phyloP scores from a whole-genome alignment of 2,797 vertebrate species.

The Catamblyrhynchus diadema region DNA sequence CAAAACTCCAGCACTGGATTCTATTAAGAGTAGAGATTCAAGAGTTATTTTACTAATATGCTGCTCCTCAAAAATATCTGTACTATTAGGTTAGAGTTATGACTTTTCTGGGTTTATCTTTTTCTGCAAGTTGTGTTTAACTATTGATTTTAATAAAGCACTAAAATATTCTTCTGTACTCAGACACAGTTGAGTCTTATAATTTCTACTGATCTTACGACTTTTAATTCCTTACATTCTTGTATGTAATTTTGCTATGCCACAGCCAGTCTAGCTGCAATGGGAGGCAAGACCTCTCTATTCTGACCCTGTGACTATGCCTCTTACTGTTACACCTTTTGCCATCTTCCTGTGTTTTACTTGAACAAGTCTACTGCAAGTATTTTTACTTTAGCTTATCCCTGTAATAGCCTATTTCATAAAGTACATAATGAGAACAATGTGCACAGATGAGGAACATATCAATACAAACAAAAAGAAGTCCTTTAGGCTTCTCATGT shows the following conservation, averaged over 20 bases:
- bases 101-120: neutral
- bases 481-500: neutral
- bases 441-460: neutral
- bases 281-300: neutral
- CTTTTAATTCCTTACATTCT: conserved; percentile 49
- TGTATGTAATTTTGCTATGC: neutral
- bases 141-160: neutral
- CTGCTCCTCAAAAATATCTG: neutral
- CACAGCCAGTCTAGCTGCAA: neutral
- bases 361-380: neutral
- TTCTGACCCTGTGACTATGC: neutral
- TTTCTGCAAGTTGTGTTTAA: neutral
- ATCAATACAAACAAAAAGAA: neutral
- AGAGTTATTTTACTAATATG: neutral
- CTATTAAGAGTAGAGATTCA: neutral
- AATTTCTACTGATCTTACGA: neutral
- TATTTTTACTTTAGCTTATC: neutral
- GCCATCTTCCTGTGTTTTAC: neutral
- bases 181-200: neutral
- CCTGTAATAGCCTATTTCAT: neutral
- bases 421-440: neutral
- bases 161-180: neutral
- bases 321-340: neutral
- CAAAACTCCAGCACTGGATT: neutral
- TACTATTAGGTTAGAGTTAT: neutral